Evolutionary conservation across 2,888 invertebrate genomes (phyloP).

Genomic region (Phanerotoma sp.): DNA sequence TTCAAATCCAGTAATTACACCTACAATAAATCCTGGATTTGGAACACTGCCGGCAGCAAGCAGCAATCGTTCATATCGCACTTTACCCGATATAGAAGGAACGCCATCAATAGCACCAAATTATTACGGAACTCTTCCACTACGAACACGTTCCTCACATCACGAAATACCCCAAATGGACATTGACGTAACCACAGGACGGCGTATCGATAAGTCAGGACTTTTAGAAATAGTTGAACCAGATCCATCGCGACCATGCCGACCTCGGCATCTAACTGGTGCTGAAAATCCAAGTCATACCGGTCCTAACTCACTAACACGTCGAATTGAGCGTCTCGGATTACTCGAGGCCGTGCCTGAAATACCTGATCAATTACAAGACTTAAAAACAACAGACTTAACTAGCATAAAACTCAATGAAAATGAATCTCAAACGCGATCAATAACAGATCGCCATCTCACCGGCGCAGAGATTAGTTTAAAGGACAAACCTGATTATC

Average conservation of each 20-base stretch:
- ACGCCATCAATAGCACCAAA: conserved; percentile 21
- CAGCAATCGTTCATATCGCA: conserved; percentile 30
- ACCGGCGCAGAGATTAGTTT: conserved; percentile 37
- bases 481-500: conserved; percentile 22
- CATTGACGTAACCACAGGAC: conserved; percentile 39
- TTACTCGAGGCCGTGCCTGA: conserved; percentile 52
- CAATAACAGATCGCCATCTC: conserved; percentile 37
- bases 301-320: conserved; percentile 34
- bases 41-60: conserved; percentile 28
- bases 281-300: conserved; percentile 33
- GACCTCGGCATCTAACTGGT: conserved; percentile 29
- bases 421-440: conserved; percentile 18
- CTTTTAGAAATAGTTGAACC: conserved; percentile 46
- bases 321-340: conserved; percentile 46
- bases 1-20: conserved; percentile 22
- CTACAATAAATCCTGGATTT: conserved; percentile 28
- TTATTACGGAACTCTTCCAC: conserved; percentile 40
- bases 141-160: conserved; percentile 18
- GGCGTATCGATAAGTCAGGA: conserved; percentile 52
- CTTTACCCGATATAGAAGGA: conserved; percentile 23
- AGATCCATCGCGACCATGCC: conserved; percentile 31
- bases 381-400: conserved; percentile 21
- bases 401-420: not conserved
- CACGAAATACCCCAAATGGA: conserved; percentile 26
- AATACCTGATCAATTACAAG: conserved; percentile 42